Percentiles rank a stretch among this genome's conserved stretches.
Evolutionary conservation across 2,888 invertebrate species (phyloP).

Genomic region (Hyppa rectilinea): DNA sequence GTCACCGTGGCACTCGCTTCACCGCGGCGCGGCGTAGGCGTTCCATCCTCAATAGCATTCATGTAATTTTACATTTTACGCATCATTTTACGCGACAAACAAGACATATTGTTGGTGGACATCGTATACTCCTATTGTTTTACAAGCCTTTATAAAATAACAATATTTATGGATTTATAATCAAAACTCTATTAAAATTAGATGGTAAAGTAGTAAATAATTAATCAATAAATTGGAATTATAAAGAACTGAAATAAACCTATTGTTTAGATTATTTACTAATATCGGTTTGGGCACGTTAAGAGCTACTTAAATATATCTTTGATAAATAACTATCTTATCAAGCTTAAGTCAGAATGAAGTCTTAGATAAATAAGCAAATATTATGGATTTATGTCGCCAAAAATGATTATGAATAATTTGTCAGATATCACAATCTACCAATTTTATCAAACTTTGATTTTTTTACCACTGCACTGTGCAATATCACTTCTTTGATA

Average conservation of each 20-base stretch:
- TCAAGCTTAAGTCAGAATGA: slow-evolving; percentile 17
- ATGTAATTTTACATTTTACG: too few species aligned
- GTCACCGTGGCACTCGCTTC: slow-evolving; percentile 8
- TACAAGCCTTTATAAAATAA: neutral
- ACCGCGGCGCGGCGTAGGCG: slow-evolving; percentile 1
- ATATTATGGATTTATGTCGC: slow-evolving; percentile 7
- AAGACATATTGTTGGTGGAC: neutral
- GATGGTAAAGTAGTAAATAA: too few species aligned
- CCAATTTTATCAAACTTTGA: neutral
- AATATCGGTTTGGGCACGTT: neutral
- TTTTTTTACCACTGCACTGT: neutral
- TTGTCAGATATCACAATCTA: slow-evolving; percentile 15
- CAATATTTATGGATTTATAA: neutral
- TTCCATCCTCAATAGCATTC: slow-evolving; percentile 7
- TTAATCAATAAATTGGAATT: neutral
- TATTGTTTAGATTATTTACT: neutral
- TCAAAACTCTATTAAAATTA: neutral
- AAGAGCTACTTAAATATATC: slow-evolving; percentile 1
- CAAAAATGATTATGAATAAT: slow-evolving; percentile 15
- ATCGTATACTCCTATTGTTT: neutral
- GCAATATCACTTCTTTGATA: neutral
- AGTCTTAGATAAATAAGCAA: slow-evolving; percentile 27
- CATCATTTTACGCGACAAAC: neutral
- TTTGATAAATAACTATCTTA: slow-evolving; percentile 31
- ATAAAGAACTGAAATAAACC: neutral